Evolutionary conservation across 2,797 vertebrate genomes (phyloP).

Genomic region (Nothura maculosa): DNA sequence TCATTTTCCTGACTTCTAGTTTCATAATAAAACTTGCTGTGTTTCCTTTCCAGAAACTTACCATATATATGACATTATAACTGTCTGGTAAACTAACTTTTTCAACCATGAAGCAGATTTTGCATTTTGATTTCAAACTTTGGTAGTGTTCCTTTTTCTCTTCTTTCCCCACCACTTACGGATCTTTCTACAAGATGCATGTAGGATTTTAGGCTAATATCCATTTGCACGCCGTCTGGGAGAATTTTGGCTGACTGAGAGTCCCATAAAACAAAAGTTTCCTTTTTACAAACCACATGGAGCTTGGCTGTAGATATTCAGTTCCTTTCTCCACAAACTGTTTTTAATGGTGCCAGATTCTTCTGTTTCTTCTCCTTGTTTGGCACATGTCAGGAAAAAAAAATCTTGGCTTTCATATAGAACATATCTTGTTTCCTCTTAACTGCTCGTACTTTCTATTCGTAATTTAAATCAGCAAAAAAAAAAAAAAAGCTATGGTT

Average conservation of each 20-base stretch:
- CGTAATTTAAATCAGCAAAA: conserved; percentile 71
- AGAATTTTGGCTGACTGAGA: conserved; percentile 69
- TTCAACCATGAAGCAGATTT: conserved; percentile 63
- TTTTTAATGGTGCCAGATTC: conserved; percentile 77
- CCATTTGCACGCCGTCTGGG: conserved; percentile 72
- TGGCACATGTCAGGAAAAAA: conserved; percentile 75
- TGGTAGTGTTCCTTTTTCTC: conserved; percentile 56
- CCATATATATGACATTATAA: conserved; percentile 61
- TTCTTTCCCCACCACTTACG: conserved; percentile 33
- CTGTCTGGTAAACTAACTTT: conserved; percentile 69
- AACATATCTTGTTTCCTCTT: conserved; percentile 77
- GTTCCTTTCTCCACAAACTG: conserved; percentile 73
- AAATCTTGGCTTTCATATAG: conserved; percentile 68
- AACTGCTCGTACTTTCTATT: conserved; percentile 70
- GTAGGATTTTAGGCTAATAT: conserved; percentile 71
- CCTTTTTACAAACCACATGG: conserved; percentile 75
- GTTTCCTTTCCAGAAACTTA: conserved; percentile 63
- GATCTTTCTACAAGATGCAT: conserved; percentile 52
- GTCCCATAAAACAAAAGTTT: conserved; percentile 74
- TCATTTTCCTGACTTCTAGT: conserved; percentile 59
- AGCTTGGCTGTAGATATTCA: conserved; percentile 74
- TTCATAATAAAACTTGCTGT: conserved; percentile 54
- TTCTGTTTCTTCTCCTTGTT: conserved; percentile 75
- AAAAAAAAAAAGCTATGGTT: conserved; percentile 51
- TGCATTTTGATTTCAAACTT: conserved; percentile 68